Conservation (phyloP, 1,140 invertebrate species). For the Pachypsylla venusta region DNA sequence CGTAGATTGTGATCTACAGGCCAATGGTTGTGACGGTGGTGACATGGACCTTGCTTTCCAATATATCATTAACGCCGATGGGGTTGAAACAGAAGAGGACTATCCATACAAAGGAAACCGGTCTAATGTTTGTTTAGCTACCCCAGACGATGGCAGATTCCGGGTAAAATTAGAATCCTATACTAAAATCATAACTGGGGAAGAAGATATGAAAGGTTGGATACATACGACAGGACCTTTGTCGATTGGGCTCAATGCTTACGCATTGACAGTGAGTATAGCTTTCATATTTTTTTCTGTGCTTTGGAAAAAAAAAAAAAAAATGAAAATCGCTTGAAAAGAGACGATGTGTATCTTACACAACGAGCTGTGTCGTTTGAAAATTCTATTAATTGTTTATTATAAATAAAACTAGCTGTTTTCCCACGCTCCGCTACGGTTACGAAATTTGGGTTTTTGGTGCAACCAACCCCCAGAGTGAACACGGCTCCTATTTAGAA, state of each 20-base stretch:
- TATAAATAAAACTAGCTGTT: no score
- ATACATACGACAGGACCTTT: not conserved
- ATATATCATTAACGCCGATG: conserved; percentile 60
- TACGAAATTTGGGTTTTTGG: no score
- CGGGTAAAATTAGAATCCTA: not conserved
- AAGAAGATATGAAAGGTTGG: not conserved
- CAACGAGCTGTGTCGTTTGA: no score
- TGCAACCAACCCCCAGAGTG: no score
- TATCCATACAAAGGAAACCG: conserved; percentile 77
- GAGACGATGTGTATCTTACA: no score
- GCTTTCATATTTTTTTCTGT: no score
- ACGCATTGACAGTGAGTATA: not conserved
- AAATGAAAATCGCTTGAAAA: no score
- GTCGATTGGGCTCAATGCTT: not conserved
- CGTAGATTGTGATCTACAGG: conserved; percentile 83
- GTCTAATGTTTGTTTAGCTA: not conserved
- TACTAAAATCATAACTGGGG: not conserved
- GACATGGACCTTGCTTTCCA: conserved; percentile 79
- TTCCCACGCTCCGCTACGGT: no score
- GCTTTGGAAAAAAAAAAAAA: not conserved
- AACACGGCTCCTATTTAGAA: no score
- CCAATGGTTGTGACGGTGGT: conserved; percentile 81
- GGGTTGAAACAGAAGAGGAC: conserved; percentile 74
- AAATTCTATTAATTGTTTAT: no score
- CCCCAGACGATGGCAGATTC: not conserved